These are phyloP conservation scores for Oncopeltus fasciatus DNA, from an alignment of 1,140 invertebrate genomes.

Conservation along the genomic window DNA sequence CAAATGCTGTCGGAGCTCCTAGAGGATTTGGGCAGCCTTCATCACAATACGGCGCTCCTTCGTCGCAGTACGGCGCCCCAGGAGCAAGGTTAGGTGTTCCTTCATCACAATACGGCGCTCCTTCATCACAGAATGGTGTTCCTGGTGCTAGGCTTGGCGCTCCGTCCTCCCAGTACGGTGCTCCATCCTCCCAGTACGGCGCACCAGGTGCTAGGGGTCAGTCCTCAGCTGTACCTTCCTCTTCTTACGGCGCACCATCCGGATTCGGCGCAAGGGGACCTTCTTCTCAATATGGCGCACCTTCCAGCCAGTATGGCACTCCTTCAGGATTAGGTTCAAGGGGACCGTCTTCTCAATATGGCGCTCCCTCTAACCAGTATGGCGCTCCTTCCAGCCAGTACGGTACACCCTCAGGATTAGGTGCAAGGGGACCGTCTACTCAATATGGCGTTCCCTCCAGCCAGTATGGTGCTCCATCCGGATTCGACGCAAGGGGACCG, in stretches of 20 bases:
- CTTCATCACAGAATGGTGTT: neutral
- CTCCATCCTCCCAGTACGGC: constrained; percentile 15
- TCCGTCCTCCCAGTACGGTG: no score
- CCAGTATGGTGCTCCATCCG: no score
- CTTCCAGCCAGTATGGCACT: constrained; percentile 7
- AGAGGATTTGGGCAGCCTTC: neutral
- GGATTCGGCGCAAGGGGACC: neutral
- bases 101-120: constrained; percentile 7
- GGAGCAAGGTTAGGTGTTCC: neutral
- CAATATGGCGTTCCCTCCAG: no score
- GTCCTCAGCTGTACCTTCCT: no score
- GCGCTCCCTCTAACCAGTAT: neutral
- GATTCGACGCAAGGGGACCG: no score
- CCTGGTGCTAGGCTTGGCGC: no score
- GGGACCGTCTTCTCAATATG: constrained; percentile 12
- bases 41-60: constrained; percentile 14
- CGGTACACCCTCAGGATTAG: no score
- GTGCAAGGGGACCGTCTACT: no score
- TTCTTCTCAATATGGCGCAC: constrained; percentile 12
- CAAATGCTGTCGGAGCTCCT: neutral
- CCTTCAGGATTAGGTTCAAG: constrained; percentile 8
- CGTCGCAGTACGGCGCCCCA: constrained; percentile 13
- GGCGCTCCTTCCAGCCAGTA: constrained; percentile 9
- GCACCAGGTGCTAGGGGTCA: neutral
- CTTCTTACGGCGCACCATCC: constrained; percentile 1